phyloP scores from a whole-genome alignment of 2,113 vertebrate genomes.

The Orycteropus afer region DNA sequence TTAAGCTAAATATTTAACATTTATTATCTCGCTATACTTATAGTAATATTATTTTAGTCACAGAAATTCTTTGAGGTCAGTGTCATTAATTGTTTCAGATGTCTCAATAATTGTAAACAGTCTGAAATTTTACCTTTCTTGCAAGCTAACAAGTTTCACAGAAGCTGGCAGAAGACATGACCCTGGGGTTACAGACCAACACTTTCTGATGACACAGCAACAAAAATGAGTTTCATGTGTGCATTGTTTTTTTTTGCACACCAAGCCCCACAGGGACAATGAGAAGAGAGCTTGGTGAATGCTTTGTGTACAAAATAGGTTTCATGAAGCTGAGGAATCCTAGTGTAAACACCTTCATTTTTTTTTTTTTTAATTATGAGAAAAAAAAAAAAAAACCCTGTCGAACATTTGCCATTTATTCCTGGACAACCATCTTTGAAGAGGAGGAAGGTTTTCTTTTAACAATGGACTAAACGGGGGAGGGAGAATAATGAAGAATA shows the following conservation, averaged over 20 bases:
- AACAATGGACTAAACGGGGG: background rate
- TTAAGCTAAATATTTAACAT: constrained; percentile 41
- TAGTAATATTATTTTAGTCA: background rate
- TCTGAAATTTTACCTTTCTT: constrained; percentile 4
- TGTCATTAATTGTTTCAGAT: too few species aligned
- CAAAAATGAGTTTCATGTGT: background rate
- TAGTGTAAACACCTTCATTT: too few species aligned
- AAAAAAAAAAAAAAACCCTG: too few species aligned
- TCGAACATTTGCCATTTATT: background rate
- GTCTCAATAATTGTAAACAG: background rate
- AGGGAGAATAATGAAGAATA: background rate
- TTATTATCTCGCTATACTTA: constrained; percentile 22
- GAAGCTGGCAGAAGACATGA: background rate
- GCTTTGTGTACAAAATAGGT: background rate
- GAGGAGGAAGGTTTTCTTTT: background rate
- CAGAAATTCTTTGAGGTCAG: background rate
- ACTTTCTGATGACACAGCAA: background rate
- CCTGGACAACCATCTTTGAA: background rate
- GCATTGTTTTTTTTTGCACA: background rate
- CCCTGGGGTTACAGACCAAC: background rate
- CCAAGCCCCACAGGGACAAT: fast-evolving
- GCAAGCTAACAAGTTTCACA: background rate
- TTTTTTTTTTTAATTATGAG: too few species aligned
- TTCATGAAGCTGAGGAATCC: background rate
- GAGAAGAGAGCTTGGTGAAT: background rate